Base-by-base conservation (phyloP, 2,113 vertebrate species). In the Candoia aspera region DNA sequence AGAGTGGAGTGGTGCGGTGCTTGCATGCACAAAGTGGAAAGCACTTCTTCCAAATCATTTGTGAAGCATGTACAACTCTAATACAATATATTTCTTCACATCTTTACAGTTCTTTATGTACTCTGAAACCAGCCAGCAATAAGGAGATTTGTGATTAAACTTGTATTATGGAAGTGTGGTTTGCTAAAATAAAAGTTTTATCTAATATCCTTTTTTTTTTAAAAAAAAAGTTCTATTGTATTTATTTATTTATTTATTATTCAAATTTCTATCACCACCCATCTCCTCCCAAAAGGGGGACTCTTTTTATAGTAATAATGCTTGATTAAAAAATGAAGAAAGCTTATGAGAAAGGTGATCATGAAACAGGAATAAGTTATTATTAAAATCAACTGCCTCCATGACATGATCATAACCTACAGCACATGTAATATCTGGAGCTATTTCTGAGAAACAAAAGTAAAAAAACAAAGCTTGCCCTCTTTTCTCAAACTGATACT, bases 161-260 rank as follows among this genome's bases (percentile, higher is more conserved):
- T 49, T 59, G 29, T 42, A 59, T 59, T 21, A 46, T 33, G 37
- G 57, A 53, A 23, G 60, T 91, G 84, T 68, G 60, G 86, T 91
- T 91, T 87, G 49, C 60, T 87, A 91, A 91, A 91, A 68, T 68
- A 68, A 87, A 91, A 87, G 8, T n/a, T 91, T 37, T 68, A 55
- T 13, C 86, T 37, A 24, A 60, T 6, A 60, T 24, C 24, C 2
- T 62, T n/a, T 55, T 64, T 86, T 91, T n/a, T n/a, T n/a, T n/a
- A n/a, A 91, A 68, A 86, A 86, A 86, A 46, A 10, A 86, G 15
- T 86, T 55, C n/a, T 21, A 60, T 49, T 85, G n/a, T 86, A 54
- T 91, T 86, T n/a, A n/a, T n/a, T n/a, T n/a, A n/a, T n/a, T n/a
- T n/a, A n/a, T n/a, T n/a, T n/a, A n/a, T n/a, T n/a, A n/a, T n/a